Conservation (phyloP, 2,113 vertebrate genomes). For the Onychorhynchus coronatus region DNA sequence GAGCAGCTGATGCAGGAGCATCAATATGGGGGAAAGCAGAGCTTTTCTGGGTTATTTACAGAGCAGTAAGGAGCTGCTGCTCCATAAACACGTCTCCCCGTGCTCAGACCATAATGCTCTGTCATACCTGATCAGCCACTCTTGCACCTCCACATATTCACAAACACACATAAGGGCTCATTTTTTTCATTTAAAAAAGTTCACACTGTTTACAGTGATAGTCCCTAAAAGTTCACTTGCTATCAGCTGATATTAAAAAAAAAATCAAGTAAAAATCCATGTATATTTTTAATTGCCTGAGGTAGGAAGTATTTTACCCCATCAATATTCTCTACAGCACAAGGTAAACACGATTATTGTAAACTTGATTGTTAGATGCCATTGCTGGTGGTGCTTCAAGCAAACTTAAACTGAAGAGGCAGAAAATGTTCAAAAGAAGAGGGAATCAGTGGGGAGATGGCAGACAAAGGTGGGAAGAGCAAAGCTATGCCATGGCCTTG, state of each 20-base stretch:
- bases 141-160: rapidly evolving
- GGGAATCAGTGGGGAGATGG: neutral
- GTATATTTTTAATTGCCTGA: neutral
- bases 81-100: neutral
- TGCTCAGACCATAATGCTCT: neutral
- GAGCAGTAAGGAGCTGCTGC: neutral
- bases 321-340: neutral
- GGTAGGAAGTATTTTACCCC: neutral
- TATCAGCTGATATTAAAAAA: neutral
- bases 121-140: neutral
- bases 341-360: neutral
- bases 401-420: neutral
- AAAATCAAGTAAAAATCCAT: neutral
- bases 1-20: neutral
- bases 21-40: rapidly evolving
- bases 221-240: neutral
- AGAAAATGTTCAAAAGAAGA: neutral
- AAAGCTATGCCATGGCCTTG: neutral
- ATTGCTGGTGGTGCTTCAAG: neutral
- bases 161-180: neutral
- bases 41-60: neutral
- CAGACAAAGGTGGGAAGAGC: neutral
- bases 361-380: neutral
- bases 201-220: neutral
- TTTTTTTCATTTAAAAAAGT: neutral